Evolutionary conservation across 2,888 invertebrate genomes (phyloP), one percentile per base, ranked within the genome.

Genomic region (Plebejus argus): DNA sequence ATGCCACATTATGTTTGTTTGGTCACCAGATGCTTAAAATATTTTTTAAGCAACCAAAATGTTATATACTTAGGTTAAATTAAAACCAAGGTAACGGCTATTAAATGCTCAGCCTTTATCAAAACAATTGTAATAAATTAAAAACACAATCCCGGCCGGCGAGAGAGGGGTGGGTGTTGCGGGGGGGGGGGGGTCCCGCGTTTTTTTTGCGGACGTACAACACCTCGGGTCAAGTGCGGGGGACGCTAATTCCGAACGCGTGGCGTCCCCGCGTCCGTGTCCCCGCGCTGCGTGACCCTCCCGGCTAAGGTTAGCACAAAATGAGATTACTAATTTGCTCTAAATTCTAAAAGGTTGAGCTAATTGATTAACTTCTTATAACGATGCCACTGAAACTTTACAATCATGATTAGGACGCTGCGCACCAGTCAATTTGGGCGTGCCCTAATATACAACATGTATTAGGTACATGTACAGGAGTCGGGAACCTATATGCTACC

Each of bases 191-290:
- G 82, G 82, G 83, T 83, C 86, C 86, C 88, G 87, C 81, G 84
- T 89, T 91, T 91, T 91, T 91, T 91, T 91, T 91, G 90, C 89
- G 90, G 90, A n/a, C n/a, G 88, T 88, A 91, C 91, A 92, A 91
- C 93, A 92, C 91, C 91, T 92, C 88, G 86, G 83, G 82, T 83
- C 83, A 83, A 83, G 82, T 82, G 81, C 80, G 83, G 82, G 78
- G 84, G 84, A 83, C 87, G 89, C 89, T 92, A 91, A 92, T 91
- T 90, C 91, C 85, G 82, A 87, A 87, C 91, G 89, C 91, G 91
- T 91, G 92, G 89, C 92, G 91, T 88, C 89, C 87, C 87, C 83
- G 84, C 87, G 84, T 82, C 83, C 80, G 10, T 12, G 45, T 45
- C 45, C 84, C 28, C 66, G 28, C 28, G 15, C 28, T 15, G 66